Base-by-base conservation (phyloP, 2,797 vertebrate genomes). In the Setipinna tenuifilis region DNA sequence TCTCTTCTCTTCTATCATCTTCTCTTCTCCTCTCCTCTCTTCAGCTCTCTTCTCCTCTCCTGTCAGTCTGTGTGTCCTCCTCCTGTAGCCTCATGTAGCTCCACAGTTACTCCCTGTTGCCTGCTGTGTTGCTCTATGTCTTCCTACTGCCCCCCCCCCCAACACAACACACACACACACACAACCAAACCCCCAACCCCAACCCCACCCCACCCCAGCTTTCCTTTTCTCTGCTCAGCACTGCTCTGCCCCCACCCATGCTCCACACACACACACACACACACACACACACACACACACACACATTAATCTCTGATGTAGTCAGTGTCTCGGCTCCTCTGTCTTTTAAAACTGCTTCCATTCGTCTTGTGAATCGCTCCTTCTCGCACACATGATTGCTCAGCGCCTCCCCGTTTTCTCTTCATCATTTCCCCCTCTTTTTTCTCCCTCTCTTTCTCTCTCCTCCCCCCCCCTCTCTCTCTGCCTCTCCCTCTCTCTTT, bases 231-330 rank as follows among this genome's bases (percentile, higher is more conserved):
- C 23, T 68, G 9, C 2, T 28, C 16, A 25, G 23, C 35, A 6
- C 31, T 78, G 35, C 35, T 78, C 31, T 78, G 17, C 71, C 17
- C 25, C 65, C 12, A 19, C 59, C 21, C 59, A 10, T 65, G 62
- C 10, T 41, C 35, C 7, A 54, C 50, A 54, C 14, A 54, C 7
- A 14, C 50, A 54, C 50, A 54, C 50, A 54, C 50, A 54, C 50
- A 54, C 50, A 54, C 50, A 54, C 50, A 54, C 50, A 54, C 9
- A 54, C 50, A 54, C 14, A 14, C 50, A 54, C 31, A 31, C 14
- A 41, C 68, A 78, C 71, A 78, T 78, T 78, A 41, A 78, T 78
- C 71, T 44, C 16, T 78, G 71, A 71, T 78, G 35, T 78, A 78
- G 71, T 41, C 71, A 12, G 35, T 58, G 68, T 19, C 61, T 41